Evolutionary conservation across 2,113 vertebrate genomes (phyloP).

Genomic region (Athene noctua): DNA sequence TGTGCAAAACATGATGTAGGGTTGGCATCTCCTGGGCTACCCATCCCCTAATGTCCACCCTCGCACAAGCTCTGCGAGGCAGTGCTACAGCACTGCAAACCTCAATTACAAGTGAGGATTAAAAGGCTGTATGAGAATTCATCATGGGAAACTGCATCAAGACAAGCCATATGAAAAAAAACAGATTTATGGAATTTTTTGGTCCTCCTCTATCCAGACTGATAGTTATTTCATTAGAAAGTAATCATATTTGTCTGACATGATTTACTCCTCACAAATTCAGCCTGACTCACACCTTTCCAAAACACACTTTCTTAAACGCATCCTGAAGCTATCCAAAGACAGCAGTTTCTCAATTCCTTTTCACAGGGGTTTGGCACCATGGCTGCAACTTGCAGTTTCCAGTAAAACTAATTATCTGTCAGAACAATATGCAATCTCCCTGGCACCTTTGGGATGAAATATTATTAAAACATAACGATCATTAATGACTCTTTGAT

Average conservation of each 20-base stretch:
- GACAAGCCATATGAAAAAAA: not conserved
- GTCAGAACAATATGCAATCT: not conserved
- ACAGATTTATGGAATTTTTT: not conserved
- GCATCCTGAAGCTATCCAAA: not conserved
- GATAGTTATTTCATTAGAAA: not conserved
- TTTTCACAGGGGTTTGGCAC: not conserved
- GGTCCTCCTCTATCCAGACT: not conserved
- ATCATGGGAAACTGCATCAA: not conserved
- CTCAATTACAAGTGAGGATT: not conserved
- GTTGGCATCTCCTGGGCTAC: not conserved
- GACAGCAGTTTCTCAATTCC: not conserved
- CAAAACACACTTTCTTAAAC: not conserved
- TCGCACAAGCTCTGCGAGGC: fast-evolving
- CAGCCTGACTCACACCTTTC: not conserved
- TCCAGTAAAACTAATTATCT: not conserved
- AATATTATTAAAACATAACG: not conserved
- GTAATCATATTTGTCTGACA: not conserved
- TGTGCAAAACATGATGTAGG: not conserved
- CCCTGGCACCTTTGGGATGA: not conserved
- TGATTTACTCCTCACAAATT: not conserved
- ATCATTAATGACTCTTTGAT: not conserved
- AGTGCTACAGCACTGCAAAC: not conserved
- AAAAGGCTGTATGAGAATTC: not conserved
- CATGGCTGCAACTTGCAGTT: not conserved
- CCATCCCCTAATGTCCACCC: not conserved